A percentile compares a stretch with the other conserved stretches of the same genome.
phyloP scores from a whole-genome alignment of 2,113 vertebrate genomes.

The Pangasianodon hypophthalmus region DNA sequence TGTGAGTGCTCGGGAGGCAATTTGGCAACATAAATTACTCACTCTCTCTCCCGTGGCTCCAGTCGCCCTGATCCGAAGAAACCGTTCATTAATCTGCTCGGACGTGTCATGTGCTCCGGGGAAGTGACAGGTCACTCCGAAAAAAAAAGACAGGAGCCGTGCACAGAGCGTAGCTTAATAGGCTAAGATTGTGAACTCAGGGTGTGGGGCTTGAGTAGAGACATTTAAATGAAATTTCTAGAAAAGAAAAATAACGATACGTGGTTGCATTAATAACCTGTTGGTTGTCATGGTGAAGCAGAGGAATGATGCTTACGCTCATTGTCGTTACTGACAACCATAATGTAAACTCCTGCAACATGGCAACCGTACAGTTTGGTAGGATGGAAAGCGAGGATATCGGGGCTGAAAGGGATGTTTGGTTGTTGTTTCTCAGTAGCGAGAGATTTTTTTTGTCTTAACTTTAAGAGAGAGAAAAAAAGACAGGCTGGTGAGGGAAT shows the following conservation, averaged over 20 bases:
- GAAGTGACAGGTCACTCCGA: constrained; percentile 58
- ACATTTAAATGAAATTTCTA: not conserved
- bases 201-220: constrained; percentile 14
- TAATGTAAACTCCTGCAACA: not conserved
- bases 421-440: not conserved
- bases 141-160: not conserved
- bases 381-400: not conserved
- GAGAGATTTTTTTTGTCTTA: not conserved
- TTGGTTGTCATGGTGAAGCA: constrained; percentile 8
- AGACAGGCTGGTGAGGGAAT: too few species aligned
- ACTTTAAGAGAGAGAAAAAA: not conserved
- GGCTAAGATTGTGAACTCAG: not conserved
- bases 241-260: not conserved
- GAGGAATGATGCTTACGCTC: too few species aligned
- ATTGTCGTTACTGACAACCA: not conserved
- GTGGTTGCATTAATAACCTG: not conserved
- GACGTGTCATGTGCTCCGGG: constrained; percentile 64
- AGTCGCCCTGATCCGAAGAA: constrained; percentile 62
- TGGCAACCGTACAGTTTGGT: not conserved
- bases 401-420: not conserved
- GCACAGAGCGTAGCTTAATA: constrained; percentile 14
- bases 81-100: constrained; percentile 68
- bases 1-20: constrained; percentile 46
- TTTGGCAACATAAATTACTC: constrained; percentile 66
- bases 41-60: constrained; percentile 54